Evolutionary conservation across 2,113 vertebrate genomes (phyloP), one percentile per base, ranked within the genome.

Genomic region (Porphyrio hochstetteri): DNA sequence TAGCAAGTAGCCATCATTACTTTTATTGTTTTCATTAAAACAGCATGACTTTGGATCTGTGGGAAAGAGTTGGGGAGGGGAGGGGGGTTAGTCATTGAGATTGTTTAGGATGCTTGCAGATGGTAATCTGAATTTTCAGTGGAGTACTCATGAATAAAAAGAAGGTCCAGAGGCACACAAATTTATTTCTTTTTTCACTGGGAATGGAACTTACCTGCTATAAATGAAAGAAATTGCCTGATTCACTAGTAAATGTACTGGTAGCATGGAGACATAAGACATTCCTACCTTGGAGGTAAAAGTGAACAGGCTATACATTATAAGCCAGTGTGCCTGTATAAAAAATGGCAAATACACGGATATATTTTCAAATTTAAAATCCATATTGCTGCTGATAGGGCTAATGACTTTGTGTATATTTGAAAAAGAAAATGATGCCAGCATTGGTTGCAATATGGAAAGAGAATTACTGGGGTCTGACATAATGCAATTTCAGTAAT

Each of bases 11-110:
- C 46, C 56, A n/a, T 90, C 36, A 17, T 92, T 83, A 36, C 90
- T 92, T 95, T 75, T 82, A 44, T 82, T 80, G 38, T 76, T 83
- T 83, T 79, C 92, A 74, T 94, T 81, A 92, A 71, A 89, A 69
- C 35, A 91, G 23, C 27, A 60, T 61, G 61, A 56, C 59, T 68
- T 71, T 48, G 48, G 56, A 72, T 95, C 18, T 55, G 31, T 55
- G 29, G 74, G 82, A 55, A 77, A 82, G 65, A 44, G 28, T 38
- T 91, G 87, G 36, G 35, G 23, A 65, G 38, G n/a, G 87, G 36
- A 33, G 20, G 65, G 35, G 28, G 31, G 70, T 93, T 90, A 95
- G 82, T 92, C 77, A 72, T 21, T 85, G 65, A 77, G 91, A 82
- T 92, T 82, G 19, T 90, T 94, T 55, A 70, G 90, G 42, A 92